Evolutionary conservation across 2,113 vertebrate genomes (phyloP).

Genomic region (Zosterops lateralis): DNA sequence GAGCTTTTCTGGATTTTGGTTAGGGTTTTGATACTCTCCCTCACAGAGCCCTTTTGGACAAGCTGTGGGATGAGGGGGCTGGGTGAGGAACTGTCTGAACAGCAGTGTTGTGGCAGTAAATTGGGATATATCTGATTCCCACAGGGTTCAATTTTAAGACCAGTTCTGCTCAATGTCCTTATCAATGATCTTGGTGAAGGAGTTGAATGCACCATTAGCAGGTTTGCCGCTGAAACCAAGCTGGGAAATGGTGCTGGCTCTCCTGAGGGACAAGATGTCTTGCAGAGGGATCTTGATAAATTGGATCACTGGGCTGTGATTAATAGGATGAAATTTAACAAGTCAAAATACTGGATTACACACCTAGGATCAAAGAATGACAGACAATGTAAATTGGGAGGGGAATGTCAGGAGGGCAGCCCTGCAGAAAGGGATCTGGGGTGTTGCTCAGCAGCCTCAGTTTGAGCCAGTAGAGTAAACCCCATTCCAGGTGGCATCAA

Average conservation of each 20-base stretch:
- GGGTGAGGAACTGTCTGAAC: neutral
- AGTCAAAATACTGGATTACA: neutral
- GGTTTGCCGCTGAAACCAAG: neutral
- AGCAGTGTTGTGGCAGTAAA: neutral
- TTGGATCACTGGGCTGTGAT: neutral
- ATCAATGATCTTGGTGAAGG: neutral
- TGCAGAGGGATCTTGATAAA: neutral
- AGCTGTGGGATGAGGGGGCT: neutral
- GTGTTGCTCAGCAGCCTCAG: neutral
- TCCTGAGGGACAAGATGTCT: neutral
- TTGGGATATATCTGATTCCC: neutral
- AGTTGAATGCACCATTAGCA: neutral
- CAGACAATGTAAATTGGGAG: neutral
- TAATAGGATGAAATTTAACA: neutral
- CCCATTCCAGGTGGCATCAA: accelerated
- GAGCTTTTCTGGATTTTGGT: neutral
- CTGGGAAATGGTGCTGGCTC: neutral
- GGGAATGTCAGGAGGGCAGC: neutral
- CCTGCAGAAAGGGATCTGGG: neutral
- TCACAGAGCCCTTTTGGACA: neutral
- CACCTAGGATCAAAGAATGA: neutral
- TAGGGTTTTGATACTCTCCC: neutral
- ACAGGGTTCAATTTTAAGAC: neutral
- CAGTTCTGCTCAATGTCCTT: neutral
- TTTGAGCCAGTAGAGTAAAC: neutral